Conservation (phyloP, 2,888 invertebrate genomes). For the Platynereis dumerilii region DNA sequence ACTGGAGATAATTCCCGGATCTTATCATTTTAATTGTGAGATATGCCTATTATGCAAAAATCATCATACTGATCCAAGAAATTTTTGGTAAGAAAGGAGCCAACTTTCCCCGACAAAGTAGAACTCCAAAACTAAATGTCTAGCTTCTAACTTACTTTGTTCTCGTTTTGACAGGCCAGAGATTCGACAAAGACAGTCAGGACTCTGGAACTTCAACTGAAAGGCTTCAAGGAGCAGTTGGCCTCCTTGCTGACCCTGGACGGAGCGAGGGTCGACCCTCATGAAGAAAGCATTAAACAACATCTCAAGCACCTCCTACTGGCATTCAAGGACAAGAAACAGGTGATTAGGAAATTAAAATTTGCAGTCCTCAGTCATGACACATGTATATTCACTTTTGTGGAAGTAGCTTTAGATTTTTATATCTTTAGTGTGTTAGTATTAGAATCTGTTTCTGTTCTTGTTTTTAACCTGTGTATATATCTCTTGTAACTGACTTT, state of each 20-base stretch:
- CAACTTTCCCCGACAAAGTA: too few relatives aligned
- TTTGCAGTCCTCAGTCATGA: too few relatives aligned
- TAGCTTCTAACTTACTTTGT: too few relatives aligned
- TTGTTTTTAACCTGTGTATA: too few relatives aligned
- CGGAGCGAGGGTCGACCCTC: slow-evolving; percentile 41
- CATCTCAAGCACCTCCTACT: slow-evolving; percentile 43
- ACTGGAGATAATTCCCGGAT: too few relatives aligned
- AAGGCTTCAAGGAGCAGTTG: slow-evolving; percentile 54
- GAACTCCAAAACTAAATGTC: too few relatives aligned
- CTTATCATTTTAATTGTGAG: too few relatives aligned
- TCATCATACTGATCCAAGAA: too few relatives aligned
- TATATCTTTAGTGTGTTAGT: neutral
- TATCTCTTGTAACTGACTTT: too few relatives aligned
- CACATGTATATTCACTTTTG: neutral
- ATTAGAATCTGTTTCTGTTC: neutral
- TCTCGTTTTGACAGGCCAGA: neutral
- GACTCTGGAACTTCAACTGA: slow-evolving; percentile 39
- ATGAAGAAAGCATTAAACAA: slow-evolving; percentile 55
- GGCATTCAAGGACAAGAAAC: slow-evolving; percentile 43
- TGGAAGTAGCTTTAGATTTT: neutral
- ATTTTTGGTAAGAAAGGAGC: too few relatives aligned
- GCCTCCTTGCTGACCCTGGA: slow-evolving; percentile 49
- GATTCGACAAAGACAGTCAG: slow-evolving; percentile 12
- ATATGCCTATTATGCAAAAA: too few relatives aligned
- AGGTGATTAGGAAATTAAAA: too few relatives aligned